A percentile compares a stretch with the other conserved stretches of the same genome.
phyloP scores from a whole-genome alignment of 1,140 invertebrate species.

The Lepidotrigona ventralis region DNA sequence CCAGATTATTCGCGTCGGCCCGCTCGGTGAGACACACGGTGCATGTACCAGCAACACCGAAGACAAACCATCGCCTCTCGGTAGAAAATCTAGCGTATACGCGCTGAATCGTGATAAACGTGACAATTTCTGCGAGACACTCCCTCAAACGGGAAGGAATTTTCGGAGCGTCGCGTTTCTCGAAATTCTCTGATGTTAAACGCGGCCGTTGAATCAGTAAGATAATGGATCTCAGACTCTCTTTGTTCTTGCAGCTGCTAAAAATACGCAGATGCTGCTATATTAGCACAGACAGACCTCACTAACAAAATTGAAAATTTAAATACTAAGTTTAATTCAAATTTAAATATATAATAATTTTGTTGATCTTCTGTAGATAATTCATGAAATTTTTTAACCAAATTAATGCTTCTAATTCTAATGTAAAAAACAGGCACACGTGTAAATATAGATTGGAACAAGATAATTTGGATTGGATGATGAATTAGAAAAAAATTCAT shows the following conservation, averaged over 20 bases:
- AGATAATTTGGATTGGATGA: not conserved
- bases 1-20: constrained; percentile 30
- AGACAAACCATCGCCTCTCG: not conserved
- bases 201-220: not conserved
- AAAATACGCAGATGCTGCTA: not conserved
- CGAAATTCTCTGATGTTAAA: not conserved
- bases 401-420: too few relatives aligned
- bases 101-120: not conserved
- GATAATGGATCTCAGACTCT: not conserved
- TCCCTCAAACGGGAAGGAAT: not conserved
- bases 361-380: too few relatives aligned
- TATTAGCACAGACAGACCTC: too few relatives aligned
- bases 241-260: not conserved
- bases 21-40: constrained; percentile 60
- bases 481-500: not conserved
- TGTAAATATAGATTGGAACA: not conserved
- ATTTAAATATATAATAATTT: too few relatives aligned
- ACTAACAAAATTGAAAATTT: too few relatives aligned
- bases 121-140: not conserved
- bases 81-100: constrained; percentile 7
- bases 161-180: not conserved
- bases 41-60: constrained; percentile 60
- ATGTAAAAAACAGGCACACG: too few relatives aligned
- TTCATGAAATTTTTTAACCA: too few relatives aligned
- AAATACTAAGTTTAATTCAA: too few relatives aligned